Conservation (phyloP, 2,113 vertebrate species). For the Thalassarche chlororhynchos region DNA sequence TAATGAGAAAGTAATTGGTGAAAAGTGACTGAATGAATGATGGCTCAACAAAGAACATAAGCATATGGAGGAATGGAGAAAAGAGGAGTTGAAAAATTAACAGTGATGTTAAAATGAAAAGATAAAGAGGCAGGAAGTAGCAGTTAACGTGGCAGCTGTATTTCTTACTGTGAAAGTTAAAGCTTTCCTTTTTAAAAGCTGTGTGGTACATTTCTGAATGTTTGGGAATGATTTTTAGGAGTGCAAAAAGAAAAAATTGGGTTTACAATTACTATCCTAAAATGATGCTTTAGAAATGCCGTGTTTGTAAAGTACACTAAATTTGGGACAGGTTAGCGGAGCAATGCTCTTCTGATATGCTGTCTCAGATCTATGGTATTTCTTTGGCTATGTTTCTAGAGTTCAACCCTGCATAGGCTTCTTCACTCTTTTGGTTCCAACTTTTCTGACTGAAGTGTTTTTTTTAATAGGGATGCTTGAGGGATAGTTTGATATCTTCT, state of each 20-base stretch:
- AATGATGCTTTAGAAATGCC: neutral
- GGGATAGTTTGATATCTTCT: neutral
- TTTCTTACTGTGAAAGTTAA: neutral
- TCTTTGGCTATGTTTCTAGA: neutral
- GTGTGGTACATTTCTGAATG: neutral
- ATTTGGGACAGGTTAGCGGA: neutral
- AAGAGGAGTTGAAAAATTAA: neutral
- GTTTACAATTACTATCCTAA: neutral
- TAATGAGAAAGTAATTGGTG: neutral
- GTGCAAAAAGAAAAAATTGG: neutral
- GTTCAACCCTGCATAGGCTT: neutral
- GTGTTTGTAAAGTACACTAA: accelerated
- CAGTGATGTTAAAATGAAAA: neutral
- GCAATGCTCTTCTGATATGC: neutral
- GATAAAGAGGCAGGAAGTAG: neutral
- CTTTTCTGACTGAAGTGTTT: neutral
- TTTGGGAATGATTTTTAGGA: neutral
- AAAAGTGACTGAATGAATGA: neutral
- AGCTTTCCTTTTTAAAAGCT: neutral
- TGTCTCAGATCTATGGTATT: neutral
- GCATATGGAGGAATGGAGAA: neutral
- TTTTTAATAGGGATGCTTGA: neutral
- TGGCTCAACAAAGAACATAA: neutral
- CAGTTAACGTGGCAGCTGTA: neutral
- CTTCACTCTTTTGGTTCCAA: neutral